Evolutionary conservation across 2,113 vertebrate species (phyloP).

Genomic region (Struthidea cinerea): DNA sequence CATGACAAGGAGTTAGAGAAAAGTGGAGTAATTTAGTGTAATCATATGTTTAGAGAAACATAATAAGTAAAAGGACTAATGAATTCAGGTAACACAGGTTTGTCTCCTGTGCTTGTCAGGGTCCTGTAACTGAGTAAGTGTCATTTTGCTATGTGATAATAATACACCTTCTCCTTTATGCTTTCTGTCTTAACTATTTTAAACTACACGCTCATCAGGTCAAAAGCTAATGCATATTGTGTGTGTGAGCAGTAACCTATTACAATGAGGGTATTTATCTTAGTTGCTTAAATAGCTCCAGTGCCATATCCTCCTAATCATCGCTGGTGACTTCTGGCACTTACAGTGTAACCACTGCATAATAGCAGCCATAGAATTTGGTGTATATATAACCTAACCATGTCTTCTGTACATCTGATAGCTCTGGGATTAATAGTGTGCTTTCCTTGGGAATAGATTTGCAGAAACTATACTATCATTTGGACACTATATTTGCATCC

Average conservation of each 20-base stretch:
- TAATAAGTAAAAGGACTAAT: background rate
- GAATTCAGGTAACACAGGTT: background rate
- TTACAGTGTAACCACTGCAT: background rate
- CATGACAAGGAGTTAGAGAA: background rate
- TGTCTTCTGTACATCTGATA: background rate
- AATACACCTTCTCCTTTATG: background rate
- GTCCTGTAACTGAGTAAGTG: background rate
- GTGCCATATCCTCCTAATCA: background rate
- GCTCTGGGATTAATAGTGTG: background rate
- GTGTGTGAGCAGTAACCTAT: background rate
- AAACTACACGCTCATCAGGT: background rate
- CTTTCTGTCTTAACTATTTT: background rate
- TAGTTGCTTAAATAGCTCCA: constrained; percentile 5
- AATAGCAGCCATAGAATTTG: background rate
- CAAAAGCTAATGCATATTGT: constrained; percentile 42
- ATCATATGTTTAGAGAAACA: background rate
- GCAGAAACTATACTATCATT: background rate
- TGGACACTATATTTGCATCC: background rate
- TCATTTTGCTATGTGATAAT: background rate
- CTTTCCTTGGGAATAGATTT: background rate
- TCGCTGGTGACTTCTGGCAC: background rate
- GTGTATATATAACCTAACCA: background rate
- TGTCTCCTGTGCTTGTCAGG: background rate
- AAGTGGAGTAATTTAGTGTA: background rate
- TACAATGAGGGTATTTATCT: background rate